Percentiles rank a stretch among this genome's conserved stretches.
phyloP scores from a whole-genome alignment of 2,888 invertebrate species.

The Catocala nupta region DNA sequence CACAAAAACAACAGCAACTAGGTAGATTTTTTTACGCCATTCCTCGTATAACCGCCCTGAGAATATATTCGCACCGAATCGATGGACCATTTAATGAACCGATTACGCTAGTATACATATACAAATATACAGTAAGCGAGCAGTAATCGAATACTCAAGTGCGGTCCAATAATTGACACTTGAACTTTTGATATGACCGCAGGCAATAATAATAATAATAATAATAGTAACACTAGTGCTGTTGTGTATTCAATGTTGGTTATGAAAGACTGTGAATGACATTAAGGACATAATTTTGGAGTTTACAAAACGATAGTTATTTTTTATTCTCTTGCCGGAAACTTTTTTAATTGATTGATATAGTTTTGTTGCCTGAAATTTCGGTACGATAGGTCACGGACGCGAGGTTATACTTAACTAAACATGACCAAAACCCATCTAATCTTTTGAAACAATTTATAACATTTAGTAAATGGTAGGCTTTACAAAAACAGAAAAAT shows the following conservation, averaged over 20 bases:
- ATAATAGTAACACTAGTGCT: constrained; percentile 18
- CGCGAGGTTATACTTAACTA: background rate
- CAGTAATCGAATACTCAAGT: constrained; percentile 21
- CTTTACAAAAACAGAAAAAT: constrained; percentile 21
- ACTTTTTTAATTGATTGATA: background rate
- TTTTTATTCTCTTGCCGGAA: too few species aligned
- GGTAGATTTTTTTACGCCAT: constrained; percentile 25
- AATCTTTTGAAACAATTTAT: constrained; percentile 26
- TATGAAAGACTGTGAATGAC: background rate
- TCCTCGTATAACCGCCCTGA: constrained; percentile 35
- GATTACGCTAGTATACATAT: constrained; percentile 43
- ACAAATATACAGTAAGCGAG: constrained; percentile 16
- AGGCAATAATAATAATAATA: too few species aligned
- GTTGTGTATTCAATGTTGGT: background rate
- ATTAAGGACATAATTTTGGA: background rate
- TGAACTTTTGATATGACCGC: constrained; percentile 56
- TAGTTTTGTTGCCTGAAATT: background rate
- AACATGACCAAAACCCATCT: constrained; percentile 6
- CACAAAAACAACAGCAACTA: constrained; percentile 12
- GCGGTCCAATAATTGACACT: constrained; percentile 51
- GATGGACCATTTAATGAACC: constrained; percentile 54
- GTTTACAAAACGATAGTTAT: too few species aligned
- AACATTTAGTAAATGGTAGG: constrained; percentile 28
- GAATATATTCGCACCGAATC: constrained; percentile 40
- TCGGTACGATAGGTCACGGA: background rate